Evolutionary conservation across 2,888 invertebrate species (phyloP).

Genomic region (Stenichneumon culpator): DNA sequence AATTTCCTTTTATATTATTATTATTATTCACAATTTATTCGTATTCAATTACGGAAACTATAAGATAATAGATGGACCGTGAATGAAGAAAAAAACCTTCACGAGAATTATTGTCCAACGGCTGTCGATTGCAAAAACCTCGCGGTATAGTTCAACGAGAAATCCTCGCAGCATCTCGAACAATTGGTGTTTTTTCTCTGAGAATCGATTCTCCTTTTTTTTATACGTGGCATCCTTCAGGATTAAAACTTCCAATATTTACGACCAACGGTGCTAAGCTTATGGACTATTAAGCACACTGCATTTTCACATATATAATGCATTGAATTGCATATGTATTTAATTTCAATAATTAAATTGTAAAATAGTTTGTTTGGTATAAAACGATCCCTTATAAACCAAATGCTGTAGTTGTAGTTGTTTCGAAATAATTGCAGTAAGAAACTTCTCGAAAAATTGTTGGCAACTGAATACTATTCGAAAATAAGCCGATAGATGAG

Average conservation of each 20-base stretch:
- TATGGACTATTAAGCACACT: background rate
- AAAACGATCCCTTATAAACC: background rate
- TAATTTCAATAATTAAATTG: background rate
- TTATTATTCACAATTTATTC: constrained; percentile 24
- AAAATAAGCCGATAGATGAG: too few species aligned
- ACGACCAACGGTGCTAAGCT: background rate
- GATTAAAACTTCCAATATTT: constrained; percentile 31
- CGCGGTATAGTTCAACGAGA: constrained; percentile 6
- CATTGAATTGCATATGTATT: background rate
- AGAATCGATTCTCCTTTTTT: constrained; percentile 39
- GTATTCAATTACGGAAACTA: constrained; percentile 1
- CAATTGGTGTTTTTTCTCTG: constrained; percentile 42
- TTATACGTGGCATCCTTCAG: constrained; percentile 9
- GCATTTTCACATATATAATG: background rate
- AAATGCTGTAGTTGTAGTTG: too few species aligned
- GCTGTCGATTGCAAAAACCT: constrained; percentile 46
- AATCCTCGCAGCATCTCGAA: constrained; percentile 23
- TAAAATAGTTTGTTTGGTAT: background rate
- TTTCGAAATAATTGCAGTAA: too few species aligned
- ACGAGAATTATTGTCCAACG: constrained; percentile 40
- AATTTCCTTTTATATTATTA: background rate
- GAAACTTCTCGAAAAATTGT: too few species aligned
- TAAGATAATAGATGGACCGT: constrained; percentile 23
- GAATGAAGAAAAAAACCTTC: background rate
- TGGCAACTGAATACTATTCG: too few species aligned